Percentiles rank a stretch among this genome's conserved stretches.
Conservation (phyloP, 2,888 invertebrate species). For the Caenorhabditis sp. region DNA sequence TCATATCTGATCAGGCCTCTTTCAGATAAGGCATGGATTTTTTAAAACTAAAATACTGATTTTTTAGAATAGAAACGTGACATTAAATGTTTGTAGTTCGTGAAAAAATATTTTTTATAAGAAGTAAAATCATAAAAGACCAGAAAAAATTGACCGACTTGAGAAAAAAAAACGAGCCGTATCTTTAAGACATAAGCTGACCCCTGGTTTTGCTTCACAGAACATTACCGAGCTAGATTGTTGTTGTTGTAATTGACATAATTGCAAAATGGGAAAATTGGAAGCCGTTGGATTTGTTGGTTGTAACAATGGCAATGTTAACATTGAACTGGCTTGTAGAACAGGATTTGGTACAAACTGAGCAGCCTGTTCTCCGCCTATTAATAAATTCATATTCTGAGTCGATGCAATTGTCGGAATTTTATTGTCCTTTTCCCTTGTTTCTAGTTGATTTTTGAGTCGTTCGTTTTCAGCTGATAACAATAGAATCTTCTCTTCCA, state of each 20-base stretch:
- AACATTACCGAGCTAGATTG: not conserved
- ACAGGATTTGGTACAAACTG: not conserved
- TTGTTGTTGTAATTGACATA: slow-evolving; percentile 43
- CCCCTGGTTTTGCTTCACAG: no score
- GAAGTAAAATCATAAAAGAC: no score
- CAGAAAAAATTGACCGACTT: no score
- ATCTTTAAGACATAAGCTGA: no score
- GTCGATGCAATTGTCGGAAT: slow-evolving; percentile 10
- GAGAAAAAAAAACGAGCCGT: no score
- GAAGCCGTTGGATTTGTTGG: slow-evolving; percentile 14
- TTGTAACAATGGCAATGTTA: slow-evolving; percentile 26
- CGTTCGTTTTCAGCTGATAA: slow-evolving; percentile 94
- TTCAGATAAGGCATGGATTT: no score
- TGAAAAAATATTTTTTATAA: no score
- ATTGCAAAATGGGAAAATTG: slow-evolving; percentile 39
- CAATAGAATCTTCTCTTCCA: slow-evolving; percentile 91
- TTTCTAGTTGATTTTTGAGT: slow-evolving; percentile 83
- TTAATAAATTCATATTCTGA: slow-evolving; percentile 20
- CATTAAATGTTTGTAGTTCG: no score
- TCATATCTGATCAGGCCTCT: no score
- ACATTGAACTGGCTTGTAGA: slow-evolving; percentile 24
- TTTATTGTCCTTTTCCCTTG: slow-evolving; percentile 8
- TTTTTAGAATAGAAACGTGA: no score
- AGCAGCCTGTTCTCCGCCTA: not conserved
- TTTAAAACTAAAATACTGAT: no score